Evolutionary conservation across 1,140 invertebrate genomes (phyloP).

Genomic region (Cephus cinctus): DNA sequence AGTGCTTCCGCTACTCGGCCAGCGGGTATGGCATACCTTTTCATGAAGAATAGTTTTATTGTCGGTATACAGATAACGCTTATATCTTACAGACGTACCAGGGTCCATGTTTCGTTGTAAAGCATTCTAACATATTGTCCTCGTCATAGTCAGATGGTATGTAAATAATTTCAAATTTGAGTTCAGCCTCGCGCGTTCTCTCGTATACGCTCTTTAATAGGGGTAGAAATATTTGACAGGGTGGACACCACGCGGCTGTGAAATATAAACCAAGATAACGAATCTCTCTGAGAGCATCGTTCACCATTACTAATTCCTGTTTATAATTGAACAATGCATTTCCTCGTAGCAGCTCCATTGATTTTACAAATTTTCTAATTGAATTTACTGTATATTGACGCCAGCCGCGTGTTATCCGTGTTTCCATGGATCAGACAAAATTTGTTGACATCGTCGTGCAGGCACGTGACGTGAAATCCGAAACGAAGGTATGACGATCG

Average conservation of each 20-base stretch:
- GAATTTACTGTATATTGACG: too few species aligned
- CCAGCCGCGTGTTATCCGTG: too few species aligned
- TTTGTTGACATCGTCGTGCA: not conserved
- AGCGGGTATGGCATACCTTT: conserved; percentile 23
- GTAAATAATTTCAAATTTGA: conserved; percentile 27
- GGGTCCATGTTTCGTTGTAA: conserved; percentile 20
- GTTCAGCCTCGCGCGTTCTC: not conserved
- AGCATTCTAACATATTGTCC: conserved; percentile 18
- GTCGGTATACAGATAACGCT: not conserved
- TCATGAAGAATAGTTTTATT: not conserved
- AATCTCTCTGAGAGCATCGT: conserved; percentile 17
- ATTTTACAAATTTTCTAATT: too few species aligned
- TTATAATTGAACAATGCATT: conserved; percentile 21
- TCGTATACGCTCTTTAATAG: conserved; percentile 18
- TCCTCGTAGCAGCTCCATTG: conserved; percentile 26
- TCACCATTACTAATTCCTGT: conserved; percentile 17
- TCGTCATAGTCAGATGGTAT: conserved; percentile 25
- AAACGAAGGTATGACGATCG: not conserved
- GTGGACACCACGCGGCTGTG: conserved; percentile 29
- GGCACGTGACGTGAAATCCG: not conserved
- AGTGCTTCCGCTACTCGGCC: conserved; percentile 14
- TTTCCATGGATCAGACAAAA: not conserved
- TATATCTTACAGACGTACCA: conserved; percentile 26
- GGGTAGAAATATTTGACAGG: conserved; percentile 24
- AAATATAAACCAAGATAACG: conserved; percentile 26